Evolutionary conservation across 2,888 invertebrate genomes (phyloP).

Genomic region (Hypselothyrea guttata): DNA sequence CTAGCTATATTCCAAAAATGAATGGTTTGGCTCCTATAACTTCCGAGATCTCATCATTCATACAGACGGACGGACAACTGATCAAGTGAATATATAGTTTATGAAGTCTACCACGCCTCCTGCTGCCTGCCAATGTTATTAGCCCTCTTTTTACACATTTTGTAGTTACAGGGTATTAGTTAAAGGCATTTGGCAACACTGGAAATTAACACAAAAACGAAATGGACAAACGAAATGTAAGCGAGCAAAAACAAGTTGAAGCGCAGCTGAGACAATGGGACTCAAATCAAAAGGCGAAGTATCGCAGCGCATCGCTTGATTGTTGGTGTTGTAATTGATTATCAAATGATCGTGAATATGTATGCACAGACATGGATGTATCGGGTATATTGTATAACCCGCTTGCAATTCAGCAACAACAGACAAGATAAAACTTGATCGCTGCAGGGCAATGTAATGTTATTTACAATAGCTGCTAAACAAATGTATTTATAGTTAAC

Average conservation of each 20-base stretch:
- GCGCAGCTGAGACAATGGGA: conserved; percentile 12
- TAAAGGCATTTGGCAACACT: conserved; percentile 6
- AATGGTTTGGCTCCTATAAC: too few species aligned
- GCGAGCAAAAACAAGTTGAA: conserved; percentile 8
- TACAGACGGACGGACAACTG: too few species aligned
- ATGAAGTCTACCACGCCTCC: too few species aligned
- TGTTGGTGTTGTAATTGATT: conserved; percentile 44
- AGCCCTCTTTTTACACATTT: too few species aligned
- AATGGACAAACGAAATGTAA: not conserved
- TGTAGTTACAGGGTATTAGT: too few species aligned
- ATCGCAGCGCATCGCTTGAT: not conserved
- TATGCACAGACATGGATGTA: not conserved
- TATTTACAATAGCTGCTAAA: not conserved
- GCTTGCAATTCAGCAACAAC: not conserved
- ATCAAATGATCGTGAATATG: conserved; percentile 28
- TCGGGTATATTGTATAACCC: not conserved
- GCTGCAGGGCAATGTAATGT: too few species aligned
- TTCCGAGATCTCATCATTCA: too few species aligned
- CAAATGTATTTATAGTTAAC: conserved; percentile 14
- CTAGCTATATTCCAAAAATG: too few species aligned
- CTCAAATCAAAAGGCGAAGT: not conserved
- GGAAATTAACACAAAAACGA: conserved; percentile 18
- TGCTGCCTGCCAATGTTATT: too few species aligned
- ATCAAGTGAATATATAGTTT: too few species aligned
- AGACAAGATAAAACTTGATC: not conserved